Conservation (phyloP, 2,888 invertebrate species). For the Meta bourneti region DNA sequence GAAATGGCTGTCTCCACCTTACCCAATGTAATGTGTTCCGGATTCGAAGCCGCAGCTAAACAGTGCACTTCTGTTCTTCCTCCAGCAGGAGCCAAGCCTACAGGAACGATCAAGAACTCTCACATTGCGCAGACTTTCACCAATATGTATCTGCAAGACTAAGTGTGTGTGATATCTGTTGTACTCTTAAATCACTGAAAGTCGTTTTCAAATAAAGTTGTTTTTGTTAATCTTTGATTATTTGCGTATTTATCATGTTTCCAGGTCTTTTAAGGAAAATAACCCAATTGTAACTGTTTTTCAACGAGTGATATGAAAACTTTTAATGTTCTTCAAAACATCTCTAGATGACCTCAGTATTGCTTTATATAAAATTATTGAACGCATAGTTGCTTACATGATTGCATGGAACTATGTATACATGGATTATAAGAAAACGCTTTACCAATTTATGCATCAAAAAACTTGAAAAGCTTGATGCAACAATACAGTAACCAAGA, state of each 20-base stretch:
- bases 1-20: slow-evolving; percentile 69
- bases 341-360: neutral
- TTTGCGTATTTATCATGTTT: neutral
- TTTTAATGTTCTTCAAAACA: neutral
- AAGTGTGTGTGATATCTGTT: neutral
- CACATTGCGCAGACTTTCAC: slow-evolving; percentile 66
- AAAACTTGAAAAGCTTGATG: too few species aligned
- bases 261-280: neutral
- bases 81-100: slow-evolving; percentile 61
- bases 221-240: slow-evolving; percentile 30
- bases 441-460: too few species aligned
- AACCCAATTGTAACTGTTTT: neutral
- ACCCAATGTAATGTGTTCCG: slow-evolving; percentile 63
- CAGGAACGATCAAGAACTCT: slow-evolving; percentile 67
- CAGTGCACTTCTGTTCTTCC: slow-evolving; percentile 60
- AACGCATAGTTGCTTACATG: too few species aligned
- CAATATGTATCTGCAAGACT: slow-evolving; percentile 55
- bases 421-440: too few species aligned
- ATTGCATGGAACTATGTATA: too few species aligned
- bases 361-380: neutral
- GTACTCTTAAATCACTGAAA: neutral
- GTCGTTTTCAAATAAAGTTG: slow-evolving; percentile 46
- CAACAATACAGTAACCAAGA: too few species aligned
- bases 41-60: slow-evolving; percentile 44
- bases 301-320: neutral